Evolutionary conservation across 1,140 invertebrate species (phyloP), one percentile per base, ranked within the genome.

Genomic region (Euwallacea fornicatus): DNA sequence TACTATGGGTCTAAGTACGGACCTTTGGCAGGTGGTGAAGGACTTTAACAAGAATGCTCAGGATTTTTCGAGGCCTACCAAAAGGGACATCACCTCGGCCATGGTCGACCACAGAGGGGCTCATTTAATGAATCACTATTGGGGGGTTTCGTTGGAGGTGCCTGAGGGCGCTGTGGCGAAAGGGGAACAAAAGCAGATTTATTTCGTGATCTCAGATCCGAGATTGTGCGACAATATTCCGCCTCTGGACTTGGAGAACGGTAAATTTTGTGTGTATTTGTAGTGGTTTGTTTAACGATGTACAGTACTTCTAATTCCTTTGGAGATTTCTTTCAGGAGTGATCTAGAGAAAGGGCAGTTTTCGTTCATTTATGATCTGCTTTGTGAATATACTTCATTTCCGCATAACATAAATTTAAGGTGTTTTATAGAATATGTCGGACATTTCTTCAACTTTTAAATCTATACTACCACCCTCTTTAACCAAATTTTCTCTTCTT

Each of bases 171-270:
- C 96, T 42, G 89, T 97, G 73, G 87, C 90, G 58, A 85, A 87
- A 15, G 92, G 93, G 53, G 87, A 88, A 73, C 87, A 89, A 74
- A 94, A 97, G 85, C 94, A 97, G 83, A 91, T 98, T 78, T 97
- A 96, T 88, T 96, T 98, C 86, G 95, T 95, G 81, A 94, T 98
- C 72, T 88, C 88, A 74, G 89, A 90, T 79, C 88, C 90, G 66
- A 84, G 89, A 76, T 82, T 87, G 82, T 87, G 88, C 79, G 86
- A 89, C 80, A 89, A 89, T 76, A 86, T 91, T 74, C 91, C 92
- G 64, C 92, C 93, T 67, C 86, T 94, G 82, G 92, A 95, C 84
- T 88, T 90, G 84, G 91, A 93, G 84, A 94, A 94, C 87, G 92
- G 93, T 94, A 89, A 83, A 11, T 50, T 13, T 50, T 50, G 13